phyloP scores from a whole-genome alignment of 2,797 vertebrate genomes.

The Accipiter fasciatus region DNA sequence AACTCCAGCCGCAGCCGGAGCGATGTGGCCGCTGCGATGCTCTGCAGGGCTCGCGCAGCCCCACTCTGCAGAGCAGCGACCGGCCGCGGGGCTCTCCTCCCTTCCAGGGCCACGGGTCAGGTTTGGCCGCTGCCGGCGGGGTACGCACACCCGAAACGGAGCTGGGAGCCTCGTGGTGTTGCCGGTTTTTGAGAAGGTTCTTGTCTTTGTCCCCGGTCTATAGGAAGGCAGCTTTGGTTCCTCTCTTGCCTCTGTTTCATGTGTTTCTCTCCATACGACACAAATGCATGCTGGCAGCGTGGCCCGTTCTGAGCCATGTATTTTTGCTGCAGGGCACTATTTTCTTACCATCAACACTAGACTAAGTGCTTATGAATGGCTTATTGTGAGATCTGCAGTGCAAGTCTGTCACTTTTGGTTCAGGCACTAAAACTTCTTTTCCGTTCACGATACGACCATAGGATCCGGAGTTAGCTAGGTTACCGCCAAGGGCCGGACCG shows the following conservation, averaged over 20 bases:
- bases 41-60: neutral
- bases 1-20: accelerated
- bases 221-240: neutral
- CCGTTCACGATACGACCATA: accelerated
- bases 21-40: accelerated
- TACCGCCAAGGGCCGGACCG: accelerated
- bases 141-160: accelerated
- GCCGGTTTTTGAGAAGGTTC: neutral
- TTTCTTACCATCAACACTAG: neutral
- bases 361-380: neutral
- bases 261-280: neutral
- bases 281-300: neutral
- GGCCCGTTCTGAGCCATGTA: accelerated
- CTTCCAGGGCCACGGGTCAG: accelerated
- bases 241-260: neutral
- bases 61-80: accelerated
- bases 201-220: accelerated
- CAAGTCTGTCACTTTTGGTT: neutral
- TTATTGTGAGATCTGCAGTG: neutral
- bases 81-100: neutral
- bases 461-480: neutral
- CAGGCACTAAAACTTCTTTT: neutral
- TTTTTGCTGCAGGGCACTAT: neutral
- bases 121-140: neutral
- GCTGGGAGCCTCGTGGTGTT: accelerated